A percentile compares a stretch with the other conserved stretches of the same genome.
Conservation (phyloP, 2,888 invertebrate genomes). For the Leptinotarsa rubiginosa region DNA sequence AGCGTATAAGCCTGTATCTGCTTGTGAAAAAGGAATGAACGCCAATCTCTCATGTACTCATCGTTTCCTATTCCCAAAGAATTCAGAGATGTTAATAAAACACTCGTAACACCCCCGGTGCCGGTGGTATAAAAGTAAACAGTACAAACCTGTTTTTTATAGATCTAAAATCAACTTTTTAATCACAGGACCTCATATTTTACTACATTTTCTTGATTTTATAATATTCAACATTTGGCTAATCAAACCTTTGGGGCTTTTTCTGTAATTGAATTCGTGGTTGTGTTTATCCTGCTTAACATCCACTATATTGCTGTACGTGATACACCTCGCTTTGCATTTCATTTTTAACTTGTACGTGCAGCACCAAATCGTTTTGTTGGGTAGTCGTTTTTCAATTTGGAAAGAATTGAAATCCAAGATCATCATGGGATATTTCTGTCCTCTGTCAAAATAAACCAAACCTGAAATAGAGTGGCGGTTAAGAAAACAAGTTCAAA, state of each 20-base stretch:
- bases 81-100: no score
- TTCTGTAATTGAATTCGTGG: slow-evolving; percentile 36
- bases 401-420: slow-evolving; percentile 45
- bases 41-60: no score
- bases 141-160: no score
- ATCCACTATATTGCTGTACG: slow-evolving; percentile 38
- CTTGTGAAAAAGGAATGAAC: no score
- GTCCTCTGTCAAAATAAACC: slow-evolving; percentile 47
- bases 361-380: slow-evolving; percentile 53
- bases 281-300: slow-evolving; percentile 38
- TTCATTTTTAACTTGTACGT: slow-evolving; percentile 40
- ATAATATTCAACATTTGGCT: slow-evolving; percentile 41
- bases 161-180: no score
- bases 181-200: not conserved
- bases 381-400: slow-evolving; percentile 42
- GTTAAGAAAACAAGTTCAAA: slow-evolving; percentile 3
- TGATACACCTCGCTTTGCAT: slow-evolving; percentile 42
- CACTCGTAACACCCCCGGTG: no score
- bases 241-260: slow-evolving; percentile 6
- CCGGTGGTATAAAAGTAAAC: no score
- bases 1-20: no score
- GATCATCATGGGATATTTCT: slow-evolving; percentile 52
- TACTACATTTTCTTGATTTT: slow-evolving; percentile 1
- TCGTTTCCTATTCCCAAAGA: no score
- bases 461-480: slow-evolving; percentile 41